A percentile compares a stretch with the other conserved stretches of the same genome.
phyloP scores from a whole-genome alignment of 2,113 vertebrate species.

The Dipodomys ordii region DNA sequence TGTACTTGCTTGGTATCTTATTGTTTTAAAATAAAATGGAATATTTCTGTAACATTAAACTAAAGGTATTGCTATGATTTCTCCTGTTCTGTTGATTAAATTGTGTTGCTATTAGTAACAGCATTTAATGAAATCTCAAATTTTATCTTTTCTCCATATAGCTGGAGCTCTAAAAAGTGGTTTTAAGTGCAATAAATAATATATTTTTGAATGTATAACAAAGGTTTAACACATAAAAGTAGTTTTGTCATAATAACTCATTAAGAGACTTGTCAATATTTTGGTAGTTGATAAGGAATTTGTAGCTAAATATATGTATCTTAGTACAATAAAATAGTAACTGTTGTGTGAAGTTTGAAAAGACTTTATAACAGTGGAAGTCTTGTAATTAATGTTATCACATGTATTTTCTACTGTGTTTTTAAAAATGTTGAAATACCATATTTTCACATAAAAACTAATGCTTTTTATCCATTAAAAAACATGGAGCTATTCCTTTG shows the following conservation, averaged over 20 bases:
- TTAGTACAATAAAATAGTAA: constrained; percentile 1
- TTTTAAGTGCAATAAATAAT: constrained; percentile 22
- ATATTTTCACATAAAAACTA: neutral
- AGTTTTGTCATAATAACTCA: neutral
- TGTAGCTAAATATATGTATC: neutral
- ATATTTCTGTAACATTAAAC: constrained; percentile 31
- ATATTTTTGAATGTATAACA: neutral
- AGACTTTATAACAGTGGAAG: neutral
- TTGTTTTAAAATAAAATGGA: constrained; percentile 33
- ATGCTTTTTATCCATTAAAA: no score
- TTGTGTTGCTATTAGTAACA: constrained; percentile 2
- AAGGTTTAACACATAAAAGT: neutral
- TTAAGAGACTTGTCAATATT: neutral
- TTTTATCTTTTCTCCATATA: neutral
- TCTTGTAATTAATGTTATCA: constrained; percentile 36
- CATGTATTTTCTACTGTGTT: neutral
- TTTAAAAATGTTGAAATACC: neutral
- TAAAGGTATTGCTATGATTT: neutral
- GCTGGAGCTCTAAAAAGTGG: neutral
- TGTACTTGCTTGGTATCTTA: neutral
- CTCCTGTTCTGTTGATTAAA: neutral
- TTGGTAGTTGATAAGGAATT: neutral
- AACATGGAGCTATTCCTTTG: no score
- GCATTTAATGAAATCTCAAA: neutral
- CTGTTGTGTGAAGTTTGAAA: neutral